These are phyloP conservation scores for Melangyna quadrimaculata DNA, from an alignment of 2,888 invertebrate genomes.

Conservation along the genomic window DNA sequence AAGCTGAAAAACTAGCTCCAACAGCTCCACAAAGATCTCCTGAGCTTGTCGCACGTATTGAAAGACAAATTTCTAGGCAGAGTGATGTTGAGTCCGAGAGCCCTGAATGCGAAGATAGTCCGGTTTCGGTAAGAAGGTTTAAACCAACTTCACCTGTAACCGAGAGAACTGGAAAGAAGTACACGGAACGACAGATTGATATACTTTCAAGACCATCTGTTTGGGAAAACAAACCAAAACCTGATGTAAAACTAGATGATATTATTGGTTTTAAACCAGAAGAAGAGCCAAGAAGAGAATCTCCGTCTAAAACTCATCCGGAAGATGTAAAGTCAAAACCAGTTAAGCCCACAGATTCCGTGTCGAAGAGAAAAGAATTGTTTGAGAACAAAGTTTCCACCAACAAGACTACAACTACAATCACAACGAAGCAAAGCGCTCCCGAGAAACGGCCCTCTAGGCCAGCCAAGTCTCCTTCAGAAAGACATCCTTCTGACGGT, in stretches of 20 bases:
- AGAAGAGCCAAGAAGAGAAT: slow-evolving; percentile 21
- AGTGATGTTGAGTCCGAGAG: slow-evolving; percentile 75
- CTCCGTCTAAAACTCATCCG: slow-evolving; percentile 73
- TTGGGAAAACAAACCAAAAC: slow-evolving; percentile 77
- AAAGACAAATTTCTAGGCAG: slow-evolving; percentile 78
- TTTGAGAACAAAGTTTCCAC: slow-evolving; percentile 51
- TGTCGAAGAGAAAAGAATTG: slow-evolving; percentile 51
- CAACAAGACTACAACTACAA: slow-evolving; percentile 25
- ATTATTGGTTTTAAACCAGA: slow-evolving; percentile 80
- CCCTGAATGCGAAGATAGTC: slow-evolving; percentile 26
- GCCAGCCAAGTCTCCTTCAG: background rate
- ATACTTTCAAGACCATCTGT: slow-evolving; percentile 82
- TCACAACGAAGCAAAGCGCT: slow-evolving; percentile 9
- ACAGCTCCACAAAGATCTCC: slow-evolving; percentile 81
- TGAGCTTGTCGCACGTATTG: slow-evolving; percentile 81
- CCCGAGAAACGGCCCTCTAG: slow-evolving; percentile 6
- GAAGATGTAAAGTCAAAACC: slow-evolving; percentile 76
- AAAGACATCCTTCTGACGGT: slow-evolving; percentile 20
- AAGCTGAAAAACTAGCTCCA: slow-evolving; percentile 83
- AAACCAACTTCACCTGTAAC: slow-evolving; percentile 34
- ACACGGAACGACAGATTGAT: slow-evolving; percentile 80
- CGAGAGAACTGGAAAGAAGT: slow-evolving; percentile 69
- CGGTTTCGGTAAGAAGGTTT: slow-evolving; percentile 46
- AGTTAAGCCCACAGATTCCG: slow-evolving; percentile 20
- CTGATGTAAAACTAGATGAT: slow-evolving; percentile 81